Conservation (phyloP, 2,113 vertebrate species). For the Pseudorectes ferrugineus region DNA sequence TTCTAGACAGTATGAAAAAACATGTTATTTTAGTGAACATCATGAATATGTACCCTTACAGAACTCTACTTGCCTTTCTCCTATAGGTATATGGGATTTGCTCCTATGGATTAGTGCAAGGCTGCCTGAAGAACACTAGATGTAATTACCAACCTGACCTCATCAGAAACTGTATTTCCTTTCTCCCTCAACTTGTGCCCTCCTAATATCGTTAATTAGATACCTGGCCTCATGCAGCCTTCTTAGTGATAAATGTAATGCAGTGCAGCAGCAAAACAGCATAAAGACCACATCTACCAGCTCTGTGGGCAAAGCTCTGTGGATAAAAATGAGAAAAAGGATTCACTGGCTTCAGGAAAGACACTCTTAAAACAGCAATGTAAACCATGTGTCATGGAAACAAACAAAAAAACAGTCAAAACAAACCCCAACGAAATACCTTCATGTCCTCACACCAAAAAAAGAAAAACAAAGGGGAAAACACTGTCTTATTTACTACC, state of each 20-base stretch:
- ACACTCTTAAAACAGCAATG: not conserved
- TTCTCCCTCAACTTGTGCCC: slow-evolving; percentile 28
- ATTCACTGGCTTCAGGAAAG: not conserved
- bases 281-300: not conserved
- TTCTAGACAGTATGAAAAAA: not conserved
- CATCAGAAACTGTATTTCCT: slow-evolving; percentile 21
- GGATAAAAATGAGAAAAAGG: not conserved
- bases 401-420: not conserved
- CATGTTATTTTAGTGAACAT: not conserved
- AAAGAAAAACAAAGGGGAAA: accelerated
- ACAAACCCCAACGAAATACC: accelerated
- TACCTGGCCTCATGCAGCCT: slow-evolving; percentile 1
- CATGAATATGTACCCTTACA: not conserved
- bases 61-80: not conserved
- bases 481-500: not conserved
- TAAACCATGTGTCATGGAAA: not conserved
- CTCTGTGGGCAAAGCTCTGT: not conserved
- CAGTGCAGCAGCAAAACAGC: not conserved
- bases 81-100: not conserved
- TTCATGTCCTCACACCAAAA: not conserved
- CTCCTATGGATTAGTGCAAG: not conserved
- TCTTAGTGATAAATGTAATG: slow-evolving; percentile 11
- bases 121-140: not conserved
- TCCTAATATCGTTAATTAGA: slow-evolving; percentile 21
- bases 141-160: slow-evolving; percentile 35